Percentiles rank a stretch among this genome's conserved stretches.
Evolutionary conservation across 2,113 vertebrate species (phyloP).

Genomic region (Euleptes europaea): DNA sequence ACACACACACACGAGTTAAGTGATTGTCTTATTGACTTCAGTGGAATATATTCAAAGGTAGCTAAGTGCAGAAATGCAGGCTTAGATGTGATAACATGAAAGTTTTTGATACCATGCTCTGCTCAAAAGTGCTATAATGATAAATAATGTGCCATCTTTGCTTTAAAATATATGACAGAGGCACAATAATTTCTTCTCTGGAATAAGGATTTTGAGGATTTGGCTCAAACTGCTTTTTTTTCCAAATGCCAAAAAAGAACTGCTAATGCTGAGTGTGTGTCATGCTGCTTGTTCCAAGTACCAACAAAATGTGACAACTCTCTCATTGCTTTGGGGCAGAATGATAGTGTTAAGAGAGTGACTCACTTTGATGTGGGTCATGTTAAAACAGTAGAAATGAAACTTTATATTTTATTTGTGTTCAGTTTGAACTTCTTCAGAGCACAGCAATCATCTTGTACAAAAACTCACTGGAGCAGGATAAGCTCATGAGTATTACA

Average conservation of each 20-base stretch:
- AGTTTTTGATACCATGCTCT: background rate
- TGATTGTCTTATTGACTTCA: background rate
- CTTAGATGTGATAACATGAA: background rate
- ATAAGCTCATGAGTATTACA: background rate
- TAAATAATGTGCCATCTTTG: conserved; percentile 15
- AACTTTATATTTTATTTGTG: background rate
- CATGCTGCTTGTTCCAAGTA: background rate
- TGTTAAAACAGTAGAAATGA: background rate
- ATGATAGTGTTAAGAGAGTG: background rate
- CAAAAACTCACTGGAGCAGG: background rate
- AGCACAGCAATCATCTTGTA: background rate
- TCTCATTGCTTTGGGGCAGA: background rate
- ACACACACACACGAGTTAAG: background rate
- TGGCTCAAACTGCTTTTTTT: background rate
- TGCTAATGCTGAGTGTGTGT: background rate
- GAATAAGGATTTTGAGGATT: conserved; percentile 30
- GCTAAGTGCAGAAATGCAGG: background rate
- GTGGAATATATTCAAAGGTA: background rate
- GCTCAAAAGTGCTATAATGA: conserved; percentile 15
- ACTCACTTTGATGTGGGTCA: background rate
- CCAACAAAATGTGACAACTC: background rate
- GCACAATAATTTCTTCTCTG: background rate
- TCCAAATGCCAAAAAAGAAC: background rate
- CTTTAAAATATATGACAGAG: conserved; percentile 26
- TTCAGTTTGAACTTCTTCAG: background rate